These are phyloP conservation scores for Conomelus anceps DNA, from an alignment of 2,888 invertebrate genomes.

Conservation along the genomic window DNA sequence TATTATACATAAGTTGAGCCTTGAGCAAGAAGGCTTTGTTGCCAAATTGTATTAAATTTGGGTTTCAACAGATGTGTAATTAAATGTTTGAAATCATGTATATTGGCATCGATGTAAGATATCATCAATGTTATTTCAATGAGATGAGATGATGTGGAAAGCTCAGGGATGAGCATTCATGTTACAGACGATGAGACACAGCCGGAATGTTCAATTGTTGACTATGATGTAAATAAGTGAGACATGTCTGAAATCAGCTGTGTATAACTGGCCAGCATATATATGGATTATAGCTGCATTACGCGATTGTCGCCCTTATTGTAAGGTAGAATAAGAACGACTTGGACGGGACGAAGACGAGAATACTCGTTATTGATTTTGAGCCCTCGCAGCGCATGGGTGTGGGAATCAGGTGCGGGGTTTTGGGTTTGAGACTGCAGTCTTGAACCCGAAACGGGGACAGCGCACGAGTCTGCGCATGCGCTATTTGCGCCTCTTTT, in stretches of 20 bases:
- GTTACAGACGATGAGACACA: too few relatives aligned
- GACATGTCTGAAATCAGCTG: background rate
- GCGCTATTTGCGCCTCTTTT: background rate
- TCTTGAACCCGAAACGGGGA: background rate
- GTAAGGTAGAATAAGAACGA: too few relatives aligned
- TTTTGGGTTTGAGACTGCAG: background rate
- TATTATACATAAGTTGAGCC: too few relatives aligned
- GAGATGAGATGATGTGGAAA: too few relatives aligned
- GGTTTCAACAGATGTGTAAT: too few relatives aligned
- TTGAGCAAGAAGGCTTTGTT: too few relatives aligned
- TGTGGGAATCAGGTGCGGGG: slow-evolving; percentile 6
- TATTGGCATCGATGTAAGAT: too few relatives aligned
- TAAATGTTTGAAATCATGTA: too few relatives aligned
- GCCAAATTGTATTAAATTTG: too few relatives aligned
- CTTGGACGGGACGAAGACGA: background rate
- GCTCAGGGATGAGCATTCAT: too few relatives aligned
- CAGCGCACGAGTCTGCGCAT: background rate
- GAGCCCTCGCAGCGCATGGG: background rate
- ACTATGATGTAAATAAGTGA: background rate
- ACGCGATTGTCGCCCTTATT: background rate
- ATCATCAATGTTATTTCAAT: too few relatives aligned
- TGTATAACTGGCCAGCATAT: background rate
- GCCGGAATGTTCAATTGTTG: too few relatives aligned
- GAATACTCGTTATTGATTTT: slow-evolving; percentile 5
- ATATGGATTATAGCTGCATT: background rate